Evolutionary conservation across 92 coral and sea anemone genomes (phyloP).

Genomic region (Porites divaricata): DNA sequence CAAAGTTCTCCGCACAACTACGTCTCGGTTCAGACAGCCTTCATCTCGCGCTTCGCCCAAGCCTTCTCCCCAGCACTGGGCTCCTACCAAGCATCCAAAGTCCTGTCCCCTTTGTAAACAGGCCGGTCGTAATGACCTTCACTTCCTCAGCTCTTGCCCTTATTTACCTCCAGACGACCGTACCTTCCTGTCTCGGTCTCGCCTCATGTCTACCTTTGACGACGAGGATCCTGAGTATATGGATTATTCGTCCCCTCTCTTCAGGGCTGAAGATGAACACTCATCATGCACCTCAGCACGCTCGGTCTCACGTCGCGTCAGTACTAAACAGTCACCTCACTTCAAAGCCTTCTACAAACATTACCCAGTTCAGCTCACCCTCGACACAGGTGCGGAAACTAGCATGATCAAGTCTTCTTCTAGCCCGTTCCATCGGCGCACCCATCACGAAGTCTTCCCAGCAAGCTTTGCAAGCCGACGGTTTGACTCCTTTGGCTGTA

Average conservation of each 20-base stretch:
- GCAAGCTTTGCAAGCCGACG: conserved; percentile 59
- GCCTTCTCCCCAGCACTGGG: no score
- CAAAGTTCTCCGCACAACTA: no score
- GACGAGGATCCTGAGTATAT: conserved; percentile 31
- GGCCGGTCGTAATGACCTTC: conserved; percentile 59
- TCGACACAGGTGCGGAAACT: conserved; percentile 56
- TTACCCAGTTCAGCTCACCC: conserved; percentile 53
- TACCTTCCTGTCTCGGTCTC: conserved; percentile 39
- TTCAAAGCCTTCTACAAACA: conserved; percentile 54
- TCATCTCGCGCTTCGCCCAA: no score
- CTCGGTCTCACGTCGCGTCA: conserved; percentile 46
- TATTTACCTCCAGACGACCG: conserved; percentile 59
- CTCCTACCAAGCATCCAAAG: conserved; percentile 38
- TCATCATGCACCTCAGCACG: conserved; percentile 22
- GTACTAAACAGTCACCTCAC: conserved; percentile 56
- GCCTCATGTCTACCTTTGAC: conserved; percentile 32
- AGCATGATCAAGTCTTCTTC: conserved; percentile 3
- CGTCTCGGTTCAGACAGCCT: no score
- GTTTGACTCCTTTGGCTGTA: conserved; percentile 48
- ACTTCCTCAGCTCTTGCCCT: conserved; percentile 63
- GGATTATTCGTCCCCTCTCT: conserved; percentile 3
- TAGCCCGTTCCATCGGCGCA: conserved; percentile 45
- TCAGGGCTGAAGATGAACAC: conserved; percentile 20
- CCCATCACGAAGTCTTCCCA: conserved; percentile 39
- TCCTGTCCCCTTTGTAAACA: conserved; percentile 59